Evolutionary conservation across 2,888 invertebrate genomes (phyloP), one percentile per base, ranked within the genome.

Genomic region (Hololepta plana): DNA sequence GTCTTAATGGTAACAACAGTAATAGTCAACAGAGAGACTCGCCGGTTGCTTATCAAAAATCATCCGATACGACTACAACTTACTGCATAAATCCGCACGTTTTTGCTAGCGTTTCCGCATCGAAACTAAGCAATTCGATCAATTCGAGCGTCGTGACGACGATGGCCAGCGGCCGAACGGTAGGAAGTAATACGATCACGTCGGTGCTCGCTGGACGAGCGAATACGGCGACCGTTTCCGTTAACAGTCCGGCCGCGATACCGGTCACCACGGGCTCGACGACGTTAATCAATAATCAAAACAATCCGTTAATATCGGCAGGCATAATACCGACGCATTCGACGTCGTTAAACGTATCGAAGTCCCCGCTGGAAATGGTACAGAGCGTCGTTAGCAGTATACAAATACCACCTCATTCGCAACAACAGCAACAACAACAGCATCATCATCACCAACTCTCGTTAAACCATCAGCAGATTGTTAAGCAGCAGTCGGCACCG

Each of bases 161-260:
- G 2, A 67, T 67, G 64, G 76, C 76, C 1, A 74, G 75, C 43
- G 72, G 77, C 5, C 70, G 76, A 45, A 79, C 79, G 1, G 72
- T 71, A 3, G 75, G 76, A 16, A 67, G 80, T 37, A 81, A 81
- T 45, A 81, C 82, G 0, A 75, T 82, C 11, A 84, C 82, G 0
- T 79, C 74, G 1, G 80, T 81, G 2, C 49, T 77, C 32, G 79
- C 79, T 2, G 79, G 79, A 3, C 64, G 71, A 46, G 67, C 79
- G 0, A 73, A 73, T 38, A 80, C 79, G 1, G 72, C 73, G 1
- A 76, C 80, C 0, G 76, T 80, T 1, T 73, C 79, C 1, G 67
- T 76, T 13, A 75, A 73, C 38, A 67, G 68, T 14, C 64, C 70
- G 6, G 47, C 64, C 41, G 28, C 63, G 46, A 42, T 53, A 24